Evolutionary conservation across 2,888 invertebrate genomes (phyloP), one percentile per base, ranked within the genome.

Genomic region (Drosophila melanosoma): DNA sequence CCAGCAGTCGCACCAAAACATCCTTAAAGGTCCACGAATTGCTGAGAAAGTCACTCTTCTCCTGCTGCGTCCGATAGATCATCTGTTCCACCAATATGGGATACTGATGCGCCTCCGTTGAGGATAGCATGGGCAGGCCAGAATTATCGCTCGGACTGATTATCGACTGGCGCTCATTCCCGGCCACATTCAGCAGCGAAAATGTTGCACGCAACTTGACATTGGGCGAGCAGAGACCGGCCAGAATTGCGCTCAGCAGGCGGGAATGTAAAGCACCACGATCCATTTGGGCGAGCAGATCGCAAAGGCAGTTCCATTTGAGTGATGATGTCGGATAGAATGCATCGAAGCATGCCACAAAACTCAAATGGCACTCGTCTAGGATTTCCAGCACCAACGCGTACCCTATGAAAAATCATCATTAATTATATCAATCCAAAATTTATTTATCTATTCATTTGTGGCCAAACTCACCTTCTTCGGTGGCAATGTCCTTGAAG

Each of bases 261-360:
- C 96, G 94, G 0, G 93, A 92, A 59, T 93, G 92, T 17, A 93
- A 71, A 4, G 90, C 90, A 3, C 91, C 92, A 93, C 95, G 96
- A 71, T 95, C 95, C 90, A 95, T 95, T 91, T 96, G 94, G 35
- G 94, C 94, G n/a, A 98, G 93, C 70, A 97, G 93, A 86, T 97
- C 97, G 92, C 98, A 98, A 0, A 99, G 94, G 89, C 97, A 97
- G 78, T 96, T 96, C 98, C 99, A 99, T 92, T 99, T 99, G 60
- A 99, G 94, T 62, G 96, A 96, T 0, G 97, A 97, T 0, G 98
- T 98, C 0, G 99, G 99, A 93, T 98, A 99, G 94, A 99, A 99
- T 0, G 98, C 98, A 93, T 99, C 98, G 91, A 98, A 99, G 91
- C 99, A 98, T 4, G 97, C 95, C 1, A 97, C 96, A 91, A 98